phyloP scores from a whole-genome alignment of 1,140 invertebrate genomes.

The Diachasmimorpha longicaudata region DNA sequence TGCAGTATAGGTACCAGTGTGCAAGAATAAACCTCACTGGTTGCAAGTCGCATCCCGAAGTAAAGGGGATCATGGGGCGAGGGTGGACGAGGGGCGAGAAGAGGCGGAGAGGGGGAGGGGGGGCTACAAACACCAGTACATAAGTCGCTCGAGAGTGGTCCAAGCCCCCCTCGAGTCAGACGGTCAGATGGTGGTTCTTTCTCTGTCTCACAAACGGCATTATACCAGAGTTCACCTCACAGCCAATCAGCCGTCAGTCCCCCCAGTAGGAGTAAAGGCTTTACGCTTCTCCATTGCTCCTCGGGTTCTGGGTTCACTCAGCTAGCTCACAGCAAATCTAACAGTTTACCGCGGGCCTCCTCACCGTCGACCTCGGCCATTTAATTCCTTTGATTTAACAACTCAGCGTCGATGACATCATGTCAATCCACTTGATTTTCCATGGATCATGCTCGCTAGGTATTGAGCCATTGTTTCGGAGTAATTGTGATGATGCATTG shows the following conservation, averaged over 20 bases:
- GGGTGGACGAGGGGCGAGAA: no score
- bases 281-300: neutral
- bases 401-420: constrained; percentile 9
- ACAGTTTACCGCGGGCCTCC: constrained; percentile 32
- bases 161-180: no score
- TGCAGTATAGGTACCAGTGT: no score
- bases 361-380: constrained; percentile 5
- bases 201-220: no score
- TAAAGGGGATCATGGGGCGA: no score
- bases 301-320: neutral
- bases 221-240: neutral
- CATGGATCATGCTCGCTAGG: neutral
- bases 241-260: constrained; percentile 31
- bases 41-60: no score
- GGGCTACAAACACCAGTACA: no score
- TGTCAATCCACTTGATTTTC: neutral
- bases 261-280: constrained; percentile 8
- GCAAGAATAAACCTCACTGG: no score
- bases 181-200: no score
- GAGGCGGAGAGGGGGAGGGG: no score
- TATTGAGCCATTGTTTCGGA: neutral
- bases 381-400: neutral
- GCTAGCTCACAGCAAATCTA: neutral
- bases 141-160: no score
- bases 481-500: no score